These are phyloP conservation scores for Lydus trimaculatus DNA, from an alignment of 2,888 invertebrate species.

Conservation along the genomic window DNA sequence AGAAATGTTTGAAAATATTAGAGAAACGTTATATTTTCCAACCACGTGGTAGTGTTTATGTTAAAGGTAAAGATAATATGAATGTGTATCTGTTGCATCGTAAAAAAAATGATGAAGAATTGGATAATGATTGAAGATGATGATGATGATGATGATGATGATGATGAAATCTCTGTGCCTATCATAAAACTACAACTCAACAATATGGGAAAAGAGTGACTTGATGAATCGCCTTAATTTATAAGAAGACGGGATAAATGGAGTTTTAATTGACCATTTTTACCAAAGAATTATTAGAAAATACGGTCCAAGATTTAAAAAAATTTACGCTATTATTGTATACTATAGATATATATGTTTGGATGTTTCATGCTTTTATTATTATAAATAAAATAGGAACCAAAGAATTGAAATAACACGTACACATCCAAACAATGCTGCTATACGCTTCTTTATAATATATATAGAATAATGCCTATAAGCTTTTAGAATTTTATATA, in stretches of 20 bases:
- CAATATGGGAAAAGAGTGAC: neutral
- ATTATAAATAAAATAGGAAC: neutral
- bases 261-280: neutral
- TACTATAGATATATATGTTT: no score
- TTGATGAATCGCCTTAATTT: neutral
- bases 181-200: neutral
- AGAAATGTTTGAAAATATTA: slow-evolving; percentile 75
- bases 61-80: slow-evolving; percentile 97
- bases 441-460: slow-evolving; percentile 5
- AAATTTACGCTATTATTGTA: no score
- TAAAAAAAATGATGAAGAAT: slow-evolving; percentile 58
- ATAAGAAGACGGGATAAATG: neutral
- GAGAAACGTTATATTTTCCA: slow-evolving; percentile 84
- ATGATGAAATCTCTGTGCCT: neutral
- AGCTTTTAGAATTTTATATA: slow-evolving; percentile 5
- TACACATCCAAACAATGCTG: neutral
- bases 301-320: no score
- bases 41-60: slow-evolving; percentile 91
- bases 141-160: slow-evolving; percentile 38
- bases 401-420: neutral
- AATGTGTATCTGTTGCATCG: slow-evolving; percentile 80
- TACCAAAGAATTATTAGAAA: no score
- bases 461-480: neutral
- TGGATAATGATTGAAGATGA: slow-evolving; percentile 34
- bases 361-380: no score